These are phyloP conservation scores for Chiridota heheva DNA, from an alignment of 35 echinoderm and acorn worm species.

Conservation along the genomic window DNA sequence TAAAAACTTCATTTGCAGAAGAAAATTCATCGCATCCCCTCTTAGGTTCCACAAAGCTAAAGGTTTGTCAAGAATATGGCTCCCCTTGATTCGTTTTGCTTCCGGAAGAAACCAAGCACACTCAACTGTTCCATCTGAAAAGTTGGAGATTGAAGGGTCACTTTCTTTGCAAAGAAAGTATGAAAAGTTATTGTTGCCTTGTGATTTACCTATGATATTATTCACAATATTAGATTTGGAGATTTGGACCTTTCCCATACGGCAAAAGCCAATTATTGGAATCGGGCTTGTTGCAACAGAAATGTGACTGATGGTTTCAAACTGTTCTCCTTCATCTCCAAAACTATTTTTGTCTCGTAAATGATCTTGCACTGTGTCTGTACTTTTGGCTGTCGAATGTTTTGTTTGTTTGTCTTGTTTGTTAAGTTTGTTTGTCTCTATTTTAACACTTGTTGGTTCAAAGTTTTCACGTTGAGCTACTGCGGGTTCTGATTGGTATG, in stretches of 20 bases:
- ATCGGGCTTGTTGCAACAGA: no score
- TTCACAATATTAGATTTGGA: slow-evolving; percentile 21
- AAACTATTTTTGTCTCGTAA: no score
- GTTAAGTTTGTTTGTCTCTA: no score
- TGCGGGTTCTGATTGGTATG: no score
- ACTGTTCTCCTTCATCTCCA: no score
- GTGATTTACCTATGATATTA: slow-evolving; percentile 6
- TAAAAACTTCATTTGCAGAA: slow-evolving; percentile 3
- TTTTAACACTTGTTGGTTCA: no score
- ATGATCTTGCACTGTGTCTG: no score
- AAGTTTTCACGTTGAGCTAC: no score
- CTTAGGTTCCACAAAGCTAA: slow-evolving; percentile 22
- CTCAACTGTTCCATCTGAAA: slow-evolving; percentile 11
- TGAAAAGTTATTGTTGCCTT: slow-evolving; percentile 28
- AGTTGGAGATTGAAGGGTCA: neutral
- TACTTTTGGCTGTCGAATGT: no score
- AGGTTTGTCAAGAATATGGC: neutral
- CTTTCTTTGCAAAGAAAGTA: slow-evolving; percentile 10
- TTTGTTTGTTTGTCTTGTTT: no score
- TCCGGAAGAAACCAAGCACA: slow-evolving; percentile 12
- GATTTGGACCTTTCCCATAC: neutral
- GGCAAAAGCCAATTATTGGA: slow-evolving; percentile 6
- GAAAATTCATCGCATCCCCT: neutral
- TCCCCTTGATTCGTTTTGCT: no score
- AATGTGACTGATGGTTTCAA: no score